Base-by-base conservation (phyloP, 2,797 vertebrate genomes). In the Ammospiza maritima region DNA sequence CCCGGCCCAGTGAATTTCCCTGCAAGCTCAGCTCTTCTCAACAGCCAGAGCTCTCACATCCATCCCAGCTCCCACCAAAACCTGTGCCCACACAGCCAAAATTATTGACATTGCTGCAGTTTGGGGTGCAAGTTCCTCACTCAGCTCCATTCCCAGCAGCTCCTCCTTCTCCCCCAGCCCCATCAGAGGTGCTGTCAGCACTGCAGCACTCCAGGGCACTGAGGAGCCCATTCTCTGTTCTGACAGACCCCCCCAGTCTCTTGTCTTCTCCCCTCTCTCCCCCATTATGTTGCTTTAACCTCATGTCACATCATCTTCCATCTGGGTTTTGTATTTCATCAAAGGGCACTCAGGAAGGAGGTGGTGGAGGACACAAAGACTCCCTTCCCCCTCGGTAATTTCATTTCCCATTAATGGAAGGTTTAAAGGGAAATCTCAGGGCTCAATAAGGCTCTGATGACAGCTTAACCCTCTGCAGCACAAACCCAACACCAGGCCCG, bases 181-280 rank as follows among this genome's bases (percentile, higher is more conserved):
- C 45, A 13, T 1, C 36, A 50, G 57, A 73, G 42, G 6, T 0
- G 25, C n/a, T 62, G 40, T 27, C 51, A 58, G 67, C 64, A 13
- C 9, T 0, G 0, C 38, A 40, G 61, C 1, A 4, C 19, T 50
- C 53, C 6, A 1, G 29, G n/a, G 34, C 0, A 0, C 48, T 36
- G 23, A 57, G 74, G 34, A 79, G n/a, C 60, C 32, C 5, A 0
- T 18, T 9, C 48, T 57, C 54, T 17, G 32, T 1, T 36, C 57
- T 19, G 32, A 16, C 2, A 7, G 17, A 45, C 42, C 8, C 70
- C 44, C 13, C 3, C 1, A 3, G 21, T 4, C 75, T 75, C 50
- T 23, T 42, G 2, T 19, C 10, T 36, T 34, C 75, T 65, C 34
- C 57, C 21, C 22, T 16, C 23, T 45, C 53, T 53, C n/a, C 27